Evolutionary conservation across 92 coral and sea anemone species (phyloP), one percentile per base, ranked within the genome.

Genomic region (Palythoa grandiflora): DNA sequence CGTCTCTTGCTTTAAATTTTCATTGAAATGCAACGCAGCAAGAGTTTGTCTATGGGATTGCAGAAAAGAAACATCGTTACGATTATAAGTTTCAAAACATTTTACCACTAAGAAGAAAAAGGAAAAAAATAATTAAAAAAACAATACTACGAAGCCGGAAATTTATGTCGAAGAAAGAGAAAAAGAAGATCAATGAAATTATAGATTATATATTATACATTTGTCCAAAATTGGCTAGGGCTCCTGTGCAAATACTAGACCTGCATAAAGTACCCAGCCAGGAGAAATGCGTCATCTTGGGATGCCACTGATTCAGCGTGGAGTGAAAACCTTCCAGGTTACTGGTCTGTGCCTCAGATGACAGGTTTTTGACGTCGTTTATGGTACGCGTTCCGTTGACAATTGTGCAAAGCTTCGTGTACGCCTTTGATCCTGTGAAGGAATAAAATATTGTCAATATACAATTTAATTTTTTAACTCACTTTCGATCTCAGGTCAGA

Each of bases 1-100:
- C 37, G 65, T 85, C n/a, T 50, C 59, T 50, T 83, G 66, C 57
- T 73, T 86, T 11, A 75, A 71, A 68, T 86, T 86, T 86, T 86
- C 89, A 54, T 86, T 86, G 39, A 75, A 86, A 60, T 86, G 89
- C 68, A 86, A 47, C 74, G 78, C 65, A 9, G 89, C 83, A 35
- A 75, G 80, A 15, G 74, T 60, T 72, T 86, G 75, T 75, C 89
- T 86, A 44, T 38, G 9, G 9, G 71, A 14, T 65, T 65, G 2
- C 7, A 65, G 13, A 52, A 52, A 6, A 12, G 13, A 12, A 12
- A 52, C 59, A 6, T 6, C 13, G 13, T 52, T 52, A 52, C 13
- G 28, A 28, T 28, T 28, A 28, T 28, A 28, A 28, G 28, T 28
- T 28, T 28, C 28, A 28, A 28, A 28, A 28, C 28, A 28, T 28